Evolutionary conservation across 2,797 vertebrate species (phyloP).

Genomic region (Phaenicophaeus curvirostris): DNA sequence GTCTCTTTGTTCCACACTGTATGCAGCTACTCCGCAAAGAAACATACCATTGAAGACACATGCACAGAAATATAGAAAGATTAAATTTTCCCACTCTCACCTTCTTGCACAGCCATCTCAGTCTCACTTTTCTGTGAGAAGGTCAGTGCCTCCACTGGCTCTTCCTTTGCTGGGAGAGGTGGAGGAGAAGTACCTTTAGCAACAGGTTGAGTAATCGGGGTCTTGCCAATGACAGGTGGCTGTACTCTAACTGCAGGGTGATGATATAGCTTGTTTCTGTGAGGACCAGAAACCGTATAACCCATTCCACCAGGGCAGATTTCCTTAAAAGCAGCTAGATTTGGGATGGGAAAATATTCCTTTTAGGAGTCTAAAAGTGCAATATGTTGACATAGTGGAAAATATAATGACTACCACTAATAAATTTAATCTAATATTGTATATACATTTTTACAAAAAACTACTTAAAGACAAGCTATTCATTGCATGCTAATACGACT

Average conservation of each 20-base stretch:
- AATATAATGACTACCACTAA: conserved; percentile 78
- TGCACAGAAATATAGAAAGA: conserved; percentile 48
- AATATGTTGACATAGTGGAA: conserved; percentile 81
- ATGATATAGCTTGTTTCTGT: conserved; percentile 85
- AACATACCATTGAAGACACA: conserved; percentile 7
- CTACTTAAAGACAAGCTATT: conserved; percentile 29
- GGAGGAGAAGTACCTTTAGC: conserved; percentile 83
- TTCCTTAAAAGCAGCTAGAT: conserved; percentile 96
- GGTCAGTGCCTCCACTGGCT: conserved; percentile 89
- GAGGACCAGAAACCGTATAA: conserved; percentile 92
- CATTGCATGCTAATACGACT: conserved; percentile 37
- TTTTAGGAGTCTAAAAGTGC: conserved; percentile 84
- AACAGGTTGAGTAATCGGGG: conserved; percentile 83
- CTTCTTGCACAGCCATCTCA: conserved; percentile 81
- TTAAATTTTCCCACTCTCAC: conserved; percentile 74
- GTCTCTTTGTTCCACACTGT: background rate
- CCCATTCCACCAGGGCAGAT: conserved; percentile 99
- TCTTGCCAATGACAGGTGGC: conserved; percentile 81
- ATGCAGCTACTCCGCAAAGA: background rate
- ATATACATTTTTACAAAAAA: conserved; percentile 64
- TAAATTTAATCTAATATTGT: conserved; percentile 63
- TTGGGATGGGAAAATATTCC: conserved; percentile 83
- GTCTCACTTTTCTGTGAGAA: conserved; percentile 84
- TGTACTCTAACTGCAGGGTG: conserved; percentile 83
- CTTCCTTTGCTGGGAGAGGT: conserved; percentile 89